Percentiles rank a stretch among this genome's conserved stretches.
phyloP scores from a whole-genome alignment of 2,113 vertebrate genomes.

The Phyllostomus discolor region DNA sequence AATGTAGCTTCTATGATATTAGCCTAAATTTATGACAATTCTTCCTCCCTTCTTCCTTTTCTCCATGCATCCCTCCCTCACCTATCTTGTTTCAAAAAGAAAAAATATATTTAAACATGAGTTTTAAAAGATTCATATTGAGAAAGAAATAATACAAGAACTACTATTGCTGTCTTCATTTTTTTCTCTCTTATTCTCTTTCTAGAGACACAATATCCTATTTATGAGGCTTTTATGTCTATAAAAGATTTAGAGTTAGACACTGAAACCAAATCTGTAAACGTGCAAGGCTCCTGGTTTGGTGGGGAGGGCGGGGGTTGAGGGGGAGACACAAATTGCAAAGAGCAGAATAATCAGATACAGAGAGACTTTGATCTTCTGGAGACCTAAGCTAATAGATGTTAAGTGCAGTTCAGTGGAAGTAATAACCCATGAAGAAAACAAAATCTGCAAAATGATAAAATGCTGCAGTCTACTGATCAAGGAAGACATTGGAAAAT shows the following conservation, averaged over 20 bases:
- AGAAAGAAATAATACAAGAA: conserved; percentile 9
- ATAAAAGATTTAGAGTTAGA: conserved; percentile 57
- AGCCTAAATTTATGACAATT: conserved; percentile 8
- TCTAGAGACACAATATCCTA: conserved; percentile 28
- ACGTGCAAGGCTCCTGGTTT: conserved; percentile 36
- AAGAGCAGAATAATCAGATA: conserved; percentile 74
- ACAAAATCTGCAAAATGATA: conserved; percentile 79
- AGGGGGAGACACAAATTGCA: conserved; percentile 58
- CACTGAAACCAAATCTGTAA: conserved; percentile 69
- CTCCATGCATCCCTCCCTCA: background rate
- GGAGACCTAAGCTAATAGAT: conserved; percentile 77
- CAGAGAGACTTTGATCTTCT: conserved; percentile 74
- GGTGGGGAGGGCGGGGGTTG: background rate
- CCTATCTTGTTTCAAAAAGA: background rate
- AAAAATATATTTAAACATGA: conserved; percentile 28
- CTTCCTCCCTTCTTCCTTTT: background rate
- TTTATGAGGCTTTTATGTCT: conserved; percentile 62
- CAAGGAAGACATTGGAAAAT: conserved; percentile 76
- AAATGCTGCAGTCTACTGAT: conserved; percentile 76
- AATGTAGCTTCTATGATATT: background rate
- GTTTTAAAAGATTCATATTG: conserved; percentile 35
- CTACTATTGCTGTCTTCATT: background rate
- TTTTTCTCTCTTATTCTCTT: conserved; percentile 38
- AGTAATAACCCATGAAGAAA: conserved; percentile 78
- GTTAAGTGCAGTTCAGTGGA: conserved; percentile 79